Conservation (phyloP, 2,113 vertebrate genomes). For the Mellivora capensis region DNA sequence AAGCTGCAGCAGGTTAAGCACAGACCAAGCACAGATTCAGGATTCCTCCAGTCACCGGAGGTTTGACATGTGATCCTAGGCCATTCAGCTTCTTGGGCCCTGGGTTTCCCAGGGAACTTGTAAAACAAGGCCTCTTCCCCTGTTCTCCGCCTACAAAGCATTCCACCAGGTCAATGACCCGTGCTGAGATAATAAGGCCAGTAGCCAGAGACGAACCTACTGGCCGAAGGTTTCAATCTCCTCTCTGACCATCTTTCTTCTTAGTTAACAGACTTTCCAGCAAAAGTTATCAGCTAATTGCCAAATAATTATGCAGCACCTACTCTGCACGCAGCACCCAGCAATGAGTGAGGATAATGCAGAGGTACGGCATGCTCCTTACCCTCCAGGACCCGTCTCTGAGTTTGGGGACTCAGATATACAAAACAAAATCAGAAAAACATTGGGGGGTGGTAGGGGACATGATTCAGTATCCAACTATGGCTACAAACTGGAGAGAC, state of each 20-base stretch:
- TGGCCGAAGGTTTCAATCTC: not conserved
- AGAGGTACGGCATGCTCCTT: not conserved
- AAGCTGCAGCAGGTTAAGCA: constrained; percentile 42
- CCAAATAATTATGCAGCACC: not conserved
- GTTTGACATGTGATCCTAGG: constrained; percentile 44
- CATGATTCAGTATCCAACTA: not conserved
- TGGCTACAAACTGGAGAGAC: not conserved
- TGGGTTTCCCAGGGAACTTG: constrained; percentile 44
- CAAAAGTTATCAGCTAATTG: constrained; percentile 38
- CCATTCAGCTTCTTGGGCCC: not conserved
- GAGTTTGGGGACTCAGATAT: not conserved
- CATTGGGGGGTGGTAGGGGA: no score
- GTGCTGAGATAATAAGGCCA: constrained; percentile 9
- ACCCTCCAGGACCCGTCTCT: not conserved
- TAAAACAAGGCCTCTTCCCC: constrained; percentile 25
- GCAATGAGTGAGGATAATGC: not conserved
- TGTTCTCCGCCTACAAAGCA: constrained; percentile 14
- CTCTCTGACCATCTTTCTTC: constrained; percentile 8
- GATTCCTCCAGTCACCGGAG: constrained; percentile 24
- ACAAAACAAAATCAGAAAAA: not conserved
- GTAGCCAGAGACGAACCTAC: constrained; percentile 36
- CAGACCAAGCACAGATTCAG: constrained; percentile 30
- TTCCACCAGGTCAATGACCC: constrained; percentile 31
- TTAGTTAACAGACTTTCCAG: not conserved
- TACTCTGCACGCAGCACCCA: not conserved